Conservation (phyloP, 2,888 invertebrate genomes). For the Keiferia lycopersicella region DNA sequence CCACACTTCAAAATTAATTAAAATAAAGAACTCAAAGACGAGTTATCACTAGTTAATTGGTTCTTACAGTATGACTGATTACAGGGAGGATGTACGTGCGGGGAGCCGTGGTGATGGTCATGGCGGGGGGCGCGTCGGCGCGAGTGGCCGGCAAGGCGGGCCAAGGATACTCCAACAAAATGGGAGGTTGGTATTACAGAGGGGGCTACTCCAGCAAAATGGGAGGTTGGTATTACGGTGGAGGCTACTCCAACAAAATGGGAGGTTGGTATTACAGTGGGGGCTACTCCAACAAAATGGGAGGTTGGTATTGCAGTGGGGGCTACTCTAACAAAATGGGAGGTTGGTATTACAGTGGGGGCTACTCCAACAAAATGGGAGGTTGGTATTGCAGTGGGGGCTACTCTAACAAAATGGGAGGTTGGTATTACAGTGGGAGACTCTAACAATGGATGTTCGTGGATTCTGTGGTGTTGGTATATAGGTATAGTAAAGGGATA, state of each 20-base stretch:
- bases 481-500: too few species aligned
- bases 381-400: constrained; percentile 81
- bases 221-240: constrained; percentile 52
- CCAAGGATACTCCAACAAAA: constrained; percentile 31
- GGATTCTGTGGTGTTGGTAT: too few species aligned
- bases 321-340: too few species aligned
- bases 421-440: constrained; percentile 65
- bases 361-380: not conserved
- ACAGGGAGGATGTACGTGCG: constrained; percentile 56
- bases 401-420: constrained; percentile 87
- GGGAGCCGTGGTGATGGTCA: constrained; percentile 59
- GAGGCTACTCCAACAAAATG: constrained; percentile 87
- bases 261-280: constrained; percentile 81
- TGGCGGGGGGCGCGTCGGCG: constrained; percentile 82
- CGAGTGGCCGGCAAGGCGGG: constrained; percentile 87
- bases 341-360: not conserved
- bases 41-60: too few species aligned
- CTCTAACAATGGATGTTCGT: too few species aligned
- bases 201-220: too few species aligned
- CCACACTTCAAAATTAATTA: too few species aligned
- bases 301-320: too few species aligned
- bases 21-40: too few species aligned
- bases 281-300: too few species aligned
- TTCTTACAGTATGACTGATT: constrained; percentile 1
- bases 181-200: too few species aligned